phyloP scores from a whole-genome alignment of 30 jellyfish, hydroid and myxozoan species.

The Chrysaora quinquecirrha region DNA sequence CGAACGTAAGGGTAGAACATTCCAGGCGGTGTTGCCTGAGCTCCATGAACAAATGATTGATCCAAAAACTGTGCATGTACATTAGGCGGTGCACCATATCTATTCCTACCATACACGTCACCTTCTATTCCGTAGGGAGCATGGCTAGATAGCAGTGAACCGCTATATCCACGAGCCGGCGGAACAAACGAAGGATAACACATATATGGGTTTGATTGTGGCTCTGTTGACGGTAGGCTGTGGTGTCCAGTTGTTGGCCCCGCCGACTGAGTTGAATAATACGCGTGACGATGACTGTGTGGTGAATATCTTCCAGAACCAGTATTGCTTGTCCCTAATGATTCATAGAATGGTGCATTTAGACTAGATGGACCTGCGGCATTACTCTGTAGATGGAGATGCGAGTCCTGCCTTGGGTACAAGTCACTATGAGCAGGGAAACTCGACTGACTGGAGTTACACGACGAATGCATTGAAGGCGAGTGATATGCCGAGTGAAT shows the following conservation, averaged over 20 bases:
- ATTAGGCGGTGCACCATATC: slow-evolving; percentile 94
- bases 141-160: slow-evolving; percentile 76
- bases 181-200: slow-evolving; percentile 95
- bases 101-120: slow-evolving; percentile 80
- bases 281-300: slow-evolving; percentile 86
- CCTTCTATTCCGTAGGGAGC: slow-evolving; percentile 80
- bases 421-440: slow-evolving; percentile 92
- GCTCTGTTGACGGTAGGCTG: slow-evolving; percentile 72
- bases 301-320: slow-evolving; percentile 92
- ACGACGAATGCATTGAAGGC: slow-evolving; percentile 86
- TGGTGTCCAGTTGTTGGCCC: slow-evolving; percentile 87
- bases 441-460: slow-evolving; percentile 84
- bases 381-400: slow-evolving; percentile 76
- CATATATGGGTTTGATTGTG: slow-evolving; percentile 85
- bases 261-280: slow-evolving; percentile 76
- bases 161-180: slow-evolving; percentile 86
- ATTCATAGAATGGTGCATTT: slow-evolving; percentile 78
- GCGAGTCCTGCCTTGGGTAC: slow-evolving; percentile 87
- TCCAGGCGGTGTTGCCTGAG: slow-evolving; percentile 82
- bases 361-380: slow-evolving; percentile 72
- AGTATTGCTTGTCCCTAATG: slow-evolving; percentile 69
- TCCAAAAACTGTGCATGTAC: slow-evolving; percentile 90
- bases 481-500: slow-evolving; percentile 74
- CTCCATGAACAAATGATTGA: slow-evolving; percentile 87
- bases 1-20: slow-evolving; percentile 97